phyloP scores from a whole-genome alignment of 2,888 invertebrate genomes.

The Bellardia pandia region DNA sequence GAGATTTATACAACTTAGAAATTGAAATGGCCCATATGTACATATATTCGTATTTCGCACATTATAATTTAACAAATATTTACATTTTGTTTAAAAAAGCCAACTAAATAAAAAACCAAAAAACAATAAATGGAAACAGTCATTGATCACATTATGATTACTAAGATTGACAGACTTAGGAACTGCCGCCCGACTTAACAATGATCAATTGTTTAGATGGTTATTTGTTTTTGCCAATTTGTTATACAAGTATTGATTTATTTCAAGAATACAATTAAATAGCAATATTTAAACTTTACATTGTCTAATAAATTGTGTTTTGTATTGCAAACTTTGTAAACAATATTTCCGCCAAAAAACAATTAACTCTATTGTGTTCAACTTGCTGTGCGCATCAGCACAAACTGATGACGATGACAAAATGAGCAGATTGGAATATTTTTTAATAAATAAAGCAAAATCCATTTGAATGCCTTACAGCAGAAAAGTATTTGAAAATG shows the following conservation, averaged over 20 bases:
- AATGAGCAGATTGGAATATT: background rate
- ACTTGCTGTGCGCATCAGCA: background rate
- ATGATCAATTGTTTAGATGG: slow-evolving; percentile 23
- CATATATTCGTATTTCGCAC: background rate
- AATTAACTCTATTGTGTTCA: slow-evolving; percentile 47
- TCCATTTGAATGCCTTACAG: no score
- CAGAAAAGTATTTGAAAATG: no score
- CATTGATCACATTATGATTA: slow-evolving; percentile 2
- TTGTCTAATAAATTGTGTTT: slow-evolving; percentile 18
- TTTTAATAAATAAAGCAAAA: background rate
- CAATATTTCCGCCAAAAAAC: slow-evolving; percentile 61
- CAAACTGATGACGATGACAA: slow-evolving; percentile 2
- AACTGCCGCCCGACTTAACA: background rate
- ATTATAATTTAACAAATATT: background rate
- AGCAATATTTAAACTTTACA: slow-evolving; percentile 12
- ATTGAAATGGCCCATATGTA: no score
- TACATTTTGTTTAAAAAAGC: background rate
- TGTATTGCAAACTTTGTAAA: slow-evolving; percentile 47
- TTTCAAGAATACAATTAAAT: slow-evolving; percentile 50
- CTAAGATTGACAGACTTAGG: background rate
- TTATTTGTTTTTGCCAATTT: background rate
- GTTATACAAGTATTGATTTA: background rate
- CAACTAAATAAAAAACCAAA: background rate
- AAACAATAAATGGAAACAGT: background rate
- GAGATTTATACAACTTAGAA: background rate